Evolutionary conservation across 2,888 invertebrate genomes (phyloP), one percentile per base, ranked within the genome.

Genomic region (Lochmaea crataegi): DNA sequence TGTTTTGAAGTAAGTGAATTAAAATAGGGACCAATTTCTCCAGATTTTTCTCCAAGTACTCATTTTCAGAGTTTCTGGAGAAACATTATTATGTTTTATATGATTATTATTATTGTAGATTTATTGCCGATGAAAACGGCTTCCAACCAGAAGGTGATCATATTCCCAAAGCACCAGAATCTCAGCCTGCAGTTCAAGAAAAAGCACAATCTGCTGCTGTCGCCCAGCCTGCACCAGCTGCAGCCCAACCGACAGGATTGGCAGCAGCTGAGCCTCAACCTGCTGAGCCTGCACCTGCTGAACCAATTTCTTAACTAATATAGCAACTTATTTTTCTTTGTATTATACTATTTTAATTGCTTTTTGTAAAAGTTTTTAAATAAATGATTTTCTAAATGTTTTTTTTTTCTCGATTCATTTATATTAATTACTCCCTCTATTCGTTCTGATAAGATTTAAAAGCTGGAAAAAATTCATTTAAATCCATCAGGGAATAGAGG

Each of bases 121-220:
- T 93, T 80, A 89, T 91, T 68, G 93, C 93, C 76, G 93, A 93
- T 82, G 93, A 93, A 84, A 92, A 93, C 82, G 92, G 92, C 38
- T 93, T 92, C 85, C 91, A 90, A 80, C 92, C 92, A 0, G 87
- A 90, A 76, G 93, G 92, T 14, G 90, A 90, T 78, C 92, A 92
- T 82, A 86, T 92, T 73, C 92, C 92, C 1, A 89, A 88, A 65
- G 84, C 88, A 53, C 88, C 90, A 18, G 72, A 38, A 18, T 51
- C 65, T 6, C 69, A 66, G 32, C 32, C 16, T 45, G 45, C 32
- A 45, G 56, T 0, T 41, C 57, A 45, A 42, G 38, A 10, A 61
- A 3, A 7, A 38, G 56, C 41, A 2, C 53, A 66, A 18, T 14
- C 53, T 26, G n/a, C 18, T 41, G 48, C 68, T 61, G 18, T 14